These are phyloP conservation scores for Sigmodon hispidus DNA, from an alignment of 2,113 vertebrate species.

Conservation along the genomic window DNA sequence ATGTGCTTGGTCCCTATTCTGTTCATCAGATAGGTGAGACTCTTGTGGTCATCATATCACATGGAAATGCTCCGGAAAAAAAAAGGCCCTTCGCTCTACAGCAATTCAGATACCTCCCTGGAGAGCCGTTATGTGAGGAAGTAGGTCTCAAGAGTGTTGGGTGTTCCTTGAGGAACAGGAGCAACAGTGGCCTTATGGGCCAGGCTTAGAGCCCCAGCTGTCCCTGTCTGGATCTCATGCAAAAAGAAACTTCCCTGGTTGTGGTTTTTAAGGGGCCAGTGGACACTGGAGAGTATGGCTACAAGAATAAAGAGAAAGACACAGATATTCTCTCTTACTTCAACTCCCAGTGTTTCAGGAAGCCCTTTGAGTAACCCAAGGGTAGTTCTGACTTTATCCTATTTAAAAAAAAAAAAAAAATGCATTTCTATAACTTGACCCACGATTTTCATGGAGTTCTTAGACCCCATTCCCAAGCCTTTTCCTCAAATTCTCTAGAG, in stretches of 20 bases:
- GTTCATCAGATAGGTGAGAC: neutral
- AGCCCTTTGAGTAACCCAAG: constrained; percentile 24
- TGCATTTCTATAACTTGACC: neutral
- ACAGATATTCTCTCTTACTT: neutral
- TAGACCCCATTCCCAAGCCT: neutral
- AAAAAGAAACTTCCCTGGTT: neutral
- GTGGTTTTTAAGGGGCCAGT: neutral
- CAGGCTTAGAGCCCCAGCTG: neutral
- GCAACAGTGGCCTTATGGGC: neutral
- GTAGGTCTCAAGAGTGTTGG: neutral
- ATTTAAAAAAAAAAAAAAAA: neutral
- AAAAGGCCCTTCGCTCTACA: neutral
- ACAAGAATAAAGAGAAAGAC: constrained; percentile 47
- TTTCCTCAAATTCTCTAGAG: neutral
- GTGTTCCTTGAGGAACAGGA: neutral
- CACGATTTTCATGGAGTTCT: constrained; percentile 3
- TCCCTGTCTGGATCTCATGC: neutral
- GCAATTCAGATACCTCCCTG: neutral
- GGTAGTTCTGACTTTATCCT: neutral
- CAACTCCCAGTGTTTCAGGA: neutral
- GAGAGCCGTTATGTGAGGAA: neutral
- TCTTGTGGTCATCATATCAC: neutral
- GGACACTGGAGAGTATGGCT: neutral
- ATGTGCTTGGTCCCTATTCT: neutral
- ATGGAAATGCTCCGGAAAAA: neutral